Base-by-base conservation (phyloP, 2,888 invertebrate genomes). In the Heliconius aoede region DNA sequence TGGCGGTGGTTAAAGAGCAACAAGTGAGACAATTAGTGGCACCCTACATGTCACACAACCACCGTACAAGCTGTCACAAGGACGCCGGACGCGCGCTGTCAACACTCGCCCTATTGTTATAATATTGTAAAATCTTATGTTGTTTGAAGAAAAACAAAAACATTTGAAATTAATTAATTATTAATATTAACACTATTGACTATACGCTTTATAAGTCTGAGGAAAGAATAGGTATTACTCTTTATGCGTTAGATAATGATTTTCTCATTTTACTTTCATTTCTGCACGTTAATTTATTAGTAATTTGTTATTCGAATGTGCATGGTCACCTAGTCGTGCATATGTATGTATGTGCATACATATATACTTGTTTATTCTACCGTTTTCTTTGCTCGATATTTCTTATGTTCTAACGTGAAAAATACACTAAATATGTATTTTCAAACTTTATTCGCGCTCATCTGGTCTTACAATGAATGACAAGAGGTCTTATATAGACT, bases 21-120 rank as follows among this genome's bases (percentile, higher is more conserved):
- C 89, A 89, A 85, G 88, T 88, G 82, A 81, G 79, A 81, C 80
- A 81, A 86, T 85, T 87, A 84, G 81, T 83, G 83, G 83, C 86
- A 84, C 83, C 84, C 80, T 76, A 79, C 81, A 82, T 82, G 86
- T 86, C 87, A 87, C 88, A 86, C 85, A 83, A 83, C 76, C 82
- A 79, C 81, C 79, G 65, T 71, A 65, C 60, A 73, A 74, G 65
- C 80, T 77, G 76, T 74, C 80, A 74, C 73, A 74, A 74, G 76
- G 76, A 75, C 74, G 55, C 62, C 80, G 80, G 78, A 76, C 67
- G 77, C 76, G 76, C 79, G 58, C 32, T 51, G 60, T 15, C 60
- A 7, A 65, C 64, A 60, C 69, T 58, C 69, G 58, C 67, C 32
- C 58, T 64, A 30, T 46, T 71, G 58, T 73, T 46, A 28, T 46